These are phyloP conservation scores for Patiria pectinifera DNA, from an alignment of 53 echinoderm and acorn worm species.

Conservation along the genomic window DNA sequence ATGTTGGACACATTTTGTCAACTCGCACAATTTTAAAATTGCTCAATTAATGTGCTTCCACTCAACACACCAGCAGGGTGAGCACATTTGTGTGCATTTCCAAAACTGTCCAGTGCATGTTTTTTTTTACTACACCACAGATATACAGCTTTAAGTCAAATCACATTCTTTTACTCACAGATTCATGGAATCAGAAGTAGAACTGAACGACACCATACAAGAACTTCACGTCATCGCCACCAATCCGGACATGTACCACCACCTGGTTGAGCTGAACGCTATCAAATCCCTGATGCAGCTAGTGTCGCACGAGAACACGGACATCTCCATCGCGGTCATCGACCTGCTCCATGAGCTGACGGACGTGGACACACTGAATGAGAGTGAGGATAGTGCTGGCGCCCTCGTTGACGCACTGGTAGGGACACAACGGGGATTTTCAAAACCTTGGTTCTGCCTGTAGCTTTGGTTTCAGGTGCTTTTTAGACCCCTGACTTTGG, in stretches of 20 bases:
- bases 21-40: no score
- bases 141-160: not conserved
- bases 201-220: conserved; percentile 89
- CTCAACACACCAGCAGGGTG: no score
- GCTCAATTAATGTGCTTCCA: no score
- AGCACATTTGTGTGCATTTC: no score
- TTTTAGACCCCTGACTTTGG: no score
- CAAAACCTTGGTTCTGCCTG: no score
- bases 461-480: no score
- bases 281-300: conserved; percentile 86
- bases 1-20: no score
- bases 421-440: conserved; percentile 8
- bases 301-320: conserved; percentile 92
- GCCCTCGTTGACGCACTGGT: conserved; percentile 94
- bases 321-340: conserved; percentile 91
- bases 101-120: not conserved
- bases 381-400: conserved; percentile 90
- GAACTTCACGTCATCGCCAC: conserved; percentile 98
- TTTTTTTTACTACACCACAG: not conserved
- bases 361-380: conserved; percentile 90
- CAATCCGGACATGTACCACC: conserved; percentile 94
- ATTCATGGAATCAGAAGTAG: conserved; percentile 97
- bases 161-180: conserved; percentile 45
- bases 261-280: conserved; percentile 85
- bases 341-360: conserved; percentile 94